These are phyloP conservation scores for Eucidaris tribuloides DNA, from an alignment of 35 echinoderm and acorn worm species.

Conservation along the genomic window DNA sequence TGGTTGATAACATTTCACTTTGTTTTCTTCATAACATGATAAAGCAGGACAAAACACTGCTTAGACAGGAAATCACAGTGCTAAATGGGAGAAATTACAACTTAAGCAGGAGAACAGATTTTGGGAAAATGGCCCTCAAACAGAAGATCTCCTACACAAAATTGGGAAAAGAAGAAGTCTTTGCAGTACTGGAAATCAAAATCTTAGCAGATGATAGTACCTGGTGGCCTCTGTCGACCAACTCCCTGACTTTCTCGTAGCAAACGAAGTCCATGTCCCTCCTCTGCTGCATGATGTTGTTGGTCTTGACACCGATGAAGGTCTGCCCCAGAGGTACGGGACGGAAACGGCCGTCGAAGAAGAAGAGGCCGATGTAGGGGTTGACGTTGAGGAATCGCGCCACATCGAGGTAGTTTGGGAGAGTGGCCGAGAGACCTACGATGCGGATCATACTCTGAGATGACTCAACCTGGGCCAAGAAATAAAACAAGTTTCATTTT, in stretches of 20 bases:
- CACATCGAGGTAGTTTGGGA: constrained; percentile 96
- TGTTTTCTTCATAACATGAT: too few species aligned
- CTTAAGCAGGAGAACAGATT: too few species aligned
- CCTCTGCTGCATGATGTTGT: constrained; percentile 74
- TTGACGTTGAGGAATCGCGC: constrained; percentile 91
- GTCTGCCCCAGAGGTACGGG: constrained; percentile 88
- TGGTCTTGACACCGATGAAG: constrained; percentile 87
- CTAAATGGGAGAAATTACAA: too few species aligned
- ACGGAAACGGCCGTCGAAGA: constrained; percentile 88
- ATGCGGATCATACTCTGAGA: constrained; percentile 98
- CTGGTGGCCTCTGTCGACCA: constrained; percentile 82
- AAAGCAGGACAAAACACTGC: too few species aligned
- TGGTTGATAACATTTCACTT: too few species aligned
- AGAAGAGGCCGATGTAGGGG: constrained; percentile 91
- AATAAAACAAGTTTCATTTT: too few species aligned
- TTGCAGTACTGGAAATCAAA: too few species aligned
- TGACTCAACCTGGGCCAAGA: constrained; percentile 91
- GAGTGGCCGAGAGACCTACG: constrained; percentile 85
- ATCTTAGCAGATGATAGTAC: too few species aligned
- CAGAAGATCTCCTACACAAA: too few species aligned
- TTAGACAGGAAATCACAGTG: too few species aligned
- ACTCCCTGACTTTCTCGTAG: constrained; percentile 86
- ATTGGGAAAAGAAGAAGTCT: too few species aligned
- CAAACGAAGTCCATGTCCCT: constrained; percentile 93
- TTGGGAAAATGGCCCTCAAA: too few species aligned